A percentile compares a stretch with the other conserved stretches of the same genome.
Evolutionary conservation across 2,888 invertebrate genomes (phyloP).

Genomic region (Hartigia nigra): DNA sequence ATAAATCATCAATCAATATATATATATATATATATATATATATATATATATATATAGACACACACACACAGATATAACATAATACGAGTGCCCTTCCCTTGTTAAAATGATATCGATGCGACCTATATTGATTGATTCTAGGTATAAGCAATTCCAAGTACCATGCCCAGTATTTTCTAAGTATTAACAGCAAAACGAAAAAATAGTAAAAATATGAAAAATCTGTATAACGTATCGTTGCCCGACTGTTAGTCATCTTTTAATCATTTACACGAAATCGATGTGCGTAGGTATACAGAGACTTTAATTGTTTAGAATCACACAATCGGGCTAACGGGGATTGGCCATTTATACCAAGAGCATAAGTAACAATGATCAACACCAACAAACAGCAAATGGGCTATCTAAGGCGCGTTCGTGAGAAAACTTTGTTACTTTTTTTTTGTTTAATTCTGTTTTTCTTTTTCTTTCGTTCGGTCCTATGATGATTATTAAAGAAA

Average conservation of each 20-base stretch:
- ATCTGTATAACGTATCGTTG: constrained; percentile 12
- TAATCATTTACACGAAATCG: constrained; percentile 3
- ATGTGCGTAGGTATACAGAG: constrained; percentile 7
- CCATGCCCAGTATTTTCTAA: constrained; percentile 60
- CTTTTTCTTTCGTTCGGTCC: too few species aligned
- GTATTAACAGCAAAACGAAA: constrained; percentile 36
- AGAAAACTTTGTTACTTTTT: not conserved
- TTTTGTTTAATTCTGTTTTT: not conserved
- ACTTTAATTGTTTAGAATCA: not conserved
- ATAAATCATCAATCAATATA: too few species aligned
- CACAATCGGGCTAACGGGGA: not conserved
- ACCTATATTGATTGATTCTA: constrained; percentile 46
- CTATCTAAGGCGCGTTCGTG: not conserved
- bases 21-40: constrained; percentile 31
- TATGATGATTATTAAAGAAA: not conserved
- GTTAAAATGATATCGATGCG: constrained; percentile 39
- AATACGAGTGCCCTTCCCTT: constrained; percentile 48
- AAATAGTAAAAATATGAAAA: constrained; percentile 4
- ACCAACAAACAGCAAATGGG: not conserved
- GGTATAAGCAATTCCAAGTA: constrained; percentile 48
- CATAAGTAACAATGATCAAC: not conserved
- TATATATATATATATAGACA: constrained; percentile 31
- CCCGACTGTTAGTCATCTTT: constrained; percentile 6
- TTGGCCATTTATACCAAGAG: not conserved
- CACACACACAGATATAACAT: too few species aligned